Evolutionary conservation across 2,888 invertebrate genomes (phyloP), one percentile per base, ranked within the genome.

Genomic region (Cotesia congregata): DNA sequence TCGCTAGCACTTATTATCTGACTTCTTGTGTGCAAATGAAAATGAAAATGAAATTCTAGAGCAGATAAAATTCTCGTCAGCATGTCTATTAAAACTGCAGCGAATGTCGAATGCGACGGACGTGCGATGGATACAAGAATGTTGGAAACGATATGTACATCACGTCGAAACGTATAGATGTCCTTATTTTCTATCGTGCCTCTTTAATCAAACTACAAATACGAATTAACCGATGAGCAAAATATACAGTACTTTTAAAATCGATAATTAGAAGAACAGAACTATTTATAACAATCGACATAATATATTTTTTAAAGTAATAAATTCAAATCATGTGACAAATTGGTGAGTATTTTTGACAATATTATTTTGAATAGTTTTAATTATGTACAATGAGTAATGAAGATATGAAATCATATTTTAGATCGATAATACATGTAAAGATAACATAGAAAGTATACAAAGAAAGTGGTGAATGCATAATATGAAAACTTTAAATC

Each of bases 41-140:
- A 30, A 20, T 38, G 12, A 61, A 40, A 39, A 41, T 40, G 62
- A 72, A 30, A 20, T 38, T 38, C 7, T 60, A 41, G 62, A 73
- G 62, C 69, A 70, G 62, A 30, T 67, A 76, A 50, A 77, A 72
- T 73, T 74, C 77, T 67, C 75, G 15, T 75, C 62, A 76, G 71
- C 74, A 78, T 77, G 80, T 81, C 79, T 79, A 81, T 81, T 82
- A 81, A 80, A 80, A 80, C 73, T 80, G 79, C 79, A 72, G 77
- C 80, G 81, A 81, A 81, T 79, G 80, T 80, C 80, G 75, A 79
- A 81, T 80, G 76, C 80, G 74, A 73, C 41, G 77, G 74, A 79
- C 82, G 82, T 81, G 82, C 78, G 76, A 80, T 78, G 80, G 76
- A 80, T 82, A 77, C 79, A 67, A 74, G 72, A 78, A 74, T 79